Evolutionary conservation across 2,888 invertebrate genomes (phyloP).

Genomic region (Linhomoeus sp.): DNA sequence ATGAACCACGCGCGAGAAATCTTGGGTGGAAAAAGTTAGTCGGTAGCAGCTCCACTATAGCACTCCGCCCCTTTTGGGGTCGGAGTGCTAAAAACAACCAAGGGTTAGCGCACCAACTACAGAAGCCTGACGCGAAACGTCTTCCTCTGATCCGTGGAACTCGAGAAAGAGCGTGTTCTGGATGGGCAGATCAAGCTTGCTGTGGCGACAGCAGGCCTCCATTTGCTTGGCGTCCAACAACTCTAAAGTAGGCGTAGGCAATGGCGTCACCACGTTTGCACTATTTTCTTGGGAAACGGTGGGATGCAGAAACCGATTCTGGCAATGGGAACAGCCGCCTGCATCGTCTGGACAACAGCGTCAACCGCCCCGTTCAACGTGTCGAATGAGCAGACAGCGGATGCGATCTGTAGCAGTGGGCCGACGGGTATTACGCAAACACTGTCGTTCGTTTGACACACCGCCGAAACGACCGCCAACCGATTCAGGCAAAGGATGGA

Average conservation of each 20-base stretch:
- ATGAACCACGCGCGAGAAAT: too few relatives aligned
- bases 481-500: conserved; percentile 34
- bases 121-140: conserved; percentile 30
- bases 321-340: conserved; percentile 34
- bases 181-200: conserved; percentile 29
- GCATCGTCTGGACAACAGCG: conserved; percentile 33
- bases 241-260: too few relatives aligned
- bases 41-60: too few relatives aligned
- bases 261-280: too few relatives aligned
- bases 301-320: too few relatives aligned
- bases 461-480: too few relatives aligned
- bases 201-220: conserved; percentile 33
- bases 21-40: too few relatives aligned
- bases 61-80: too few relatives aligned
- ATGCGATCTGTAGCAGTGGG: conserved; percentile 25
- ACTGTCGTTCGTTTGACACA: too few relatives aligned
- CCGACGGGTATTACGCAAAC: too few relatives aligned
- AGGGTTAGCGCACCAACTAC: conserved; percentile 29
- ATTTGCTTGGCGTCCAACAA: conserved; percentile 35
- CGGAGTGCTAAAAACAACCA: too few relatives aligned
- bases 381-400: conserved; percentile 34
- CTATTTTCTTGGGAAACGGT: too few relatives aligned
- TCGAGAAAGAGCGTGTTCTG: conserved; percentile 36
- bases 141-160: conserved; percentile 33
- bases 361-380: conserved; percentile 33